Evolutionary conservation across 1,140 invertebrate genomes (phyloP), one percentile per base, ranked within the genome.

Genomic region (Muscidifurax raptorellus): DNA sequence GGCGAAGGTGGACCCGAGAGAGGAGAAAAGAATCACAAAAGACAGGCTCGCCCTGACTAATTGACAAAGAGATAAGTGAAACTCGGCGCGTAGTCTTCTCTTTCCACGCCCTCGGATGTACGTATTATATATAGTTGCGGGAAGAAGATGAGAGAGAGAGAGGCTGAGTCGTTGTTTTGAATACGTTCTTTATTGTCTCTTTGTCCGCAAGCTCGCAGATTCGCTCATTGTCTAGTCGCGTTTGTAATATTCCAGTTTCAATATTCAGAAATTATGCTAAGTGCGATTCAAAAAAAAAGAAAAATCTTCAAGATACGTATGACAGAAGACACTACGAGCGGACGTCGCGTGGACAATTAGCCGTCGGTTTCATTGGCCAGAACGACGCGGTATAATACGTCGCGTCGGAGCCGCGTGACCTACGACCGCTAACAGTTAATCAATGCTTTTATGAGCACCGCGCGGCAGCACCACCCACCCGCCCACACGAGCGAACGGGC

Each of bases 351-450:
- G 36, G 69, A 86, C 89, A 87, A 88, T 90, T 89, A 89, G 88
- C 75, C 83, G 74, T 40, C n/a, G 86, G 84, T 89, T 89, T 90
- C 88, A 88, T 87, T 88, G 86, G 87, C 86, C 80, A 86, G 64
- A 36, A 52, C 52, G 15, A 7, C 75, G 74, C 40, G 40, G 32
- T 32, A 64, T 52, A 52, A 67, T 67, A n/a, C 32, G 71, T 40
- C 71, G 28, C 5, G 32, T 36, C 71, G 71, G 6, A n/a, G 30
- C 85, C 82, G 86, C 80, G 85, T 88, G 87, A 90, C 87, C 87
- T 90, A 88, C 88, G 90, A 90, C 87, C 89, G 88, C 86, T 87
- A 91, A 90, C 90, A 88, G 91, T 91, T 92, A 91, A 92, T 91
- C 90, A 90, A 92, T 91, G 90, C 89, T 90, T 92, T 92, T 91